A percentile compares a stretch with the other conserved stretches of the same genome.
Evolutionary conservation across 2,888 invertebrate species (phyloP).

Genomic region (Bugula neritina): DNA sequence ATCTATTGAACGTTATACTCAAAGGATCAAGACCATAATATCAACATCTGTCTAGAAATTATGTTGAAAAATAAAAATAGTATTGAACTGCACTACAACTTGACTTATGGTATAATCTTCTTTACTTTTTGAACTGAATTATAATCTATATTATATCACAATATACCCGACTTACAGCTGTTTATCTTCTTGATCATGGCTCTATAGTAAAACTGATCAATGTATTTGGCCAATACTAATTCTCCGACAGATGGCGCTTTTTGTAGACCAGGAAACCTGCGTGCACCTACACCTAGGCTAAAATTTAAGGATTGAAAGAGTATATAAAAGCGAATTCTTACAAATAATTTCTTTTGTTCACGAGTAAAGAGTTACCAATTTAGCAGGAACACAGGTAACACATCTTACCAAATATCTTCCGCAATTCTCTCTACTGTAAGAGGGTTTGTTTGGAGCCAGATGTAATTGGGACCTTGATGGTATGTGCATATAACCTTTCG

Average conservation of each 20-base stretch:
- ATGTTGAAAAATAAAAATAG: no score
- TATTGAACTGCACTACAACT: no score
- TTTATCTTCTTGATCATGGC: neutral
- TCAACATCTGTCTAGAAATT: no score
- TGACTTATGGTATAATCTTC: no score
- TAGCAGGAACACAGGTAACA: no score
- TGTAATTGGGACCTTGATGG: conserved; percentile 14
- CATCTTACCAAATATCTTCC: conserved; percentile 1
- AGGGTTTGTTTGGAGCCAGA: conserved; percentile 15
- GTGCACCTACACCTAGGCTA: neutral
- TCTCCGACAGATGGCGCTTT: neutral
- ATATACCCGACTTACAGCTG: neutral
- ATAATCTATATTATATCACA: no score
- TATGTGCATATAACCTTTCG: neutral
- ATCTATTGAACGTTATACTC: no score
- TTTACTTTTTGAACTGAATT: no score
- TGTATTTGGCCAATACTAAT: neutral
- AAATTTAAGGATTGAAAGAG: neutral
- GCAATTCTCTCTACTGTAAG: neutral
- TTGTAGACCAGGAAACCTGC: neutral
- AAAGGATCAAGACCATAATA: no score
- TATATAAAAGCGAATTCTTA: no score
- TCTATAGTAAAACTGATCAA: conserved; percentile 17
- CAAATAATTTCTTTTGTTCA: no score
- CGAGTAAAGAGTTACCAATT: no score